Percentiles rank a stretch among this genome's conserved stretches.
phyloP scores from a whole-genome alignment of 1,140 invertebrate genomes.

The Polyergus mexicanus region DNA sequence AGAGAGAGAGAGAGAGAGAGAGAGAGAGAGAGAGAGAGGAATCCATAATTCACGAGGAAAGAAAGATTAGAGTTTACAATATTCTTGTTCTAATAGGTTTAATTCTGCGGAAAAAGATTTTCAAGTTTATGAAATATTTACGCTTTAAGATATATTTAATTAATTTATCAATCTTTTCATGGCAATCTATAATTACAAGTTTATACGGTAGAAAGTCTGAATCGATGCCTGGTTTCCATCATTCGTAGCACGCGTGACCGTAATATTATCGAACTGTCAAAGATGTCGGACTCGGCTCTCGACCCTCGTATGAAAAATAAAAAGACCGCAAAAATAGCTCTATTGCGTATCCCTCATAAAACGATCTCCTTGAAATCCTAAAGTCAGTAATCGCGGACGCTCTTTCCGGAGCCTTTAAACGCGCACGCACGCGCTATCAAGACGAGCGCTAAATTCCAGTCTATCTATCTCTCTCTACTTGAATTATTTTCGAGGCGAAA shows the following conservation, averaged over 20 bases:
- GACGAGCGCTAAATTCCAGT: slow-evolving; percentile 48
- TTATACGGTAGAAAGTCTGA: background rate
- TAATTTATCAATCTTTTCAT: background rate
- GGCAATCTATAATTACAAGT: background rate
- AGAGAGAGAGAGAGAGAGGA: no score
- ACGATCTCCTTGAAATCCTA: background rate
- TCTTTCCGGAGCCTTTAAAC: slow-evolving; percentile 15
- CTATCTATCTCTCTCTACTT: background rate
- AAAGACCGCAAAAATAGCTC: slow-evolving; percentile 5
- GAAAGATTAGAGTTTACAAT: slow-evolving; percentile 43
- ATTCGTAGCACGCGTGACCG: background rate
- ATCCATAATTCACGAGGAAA: background rate
- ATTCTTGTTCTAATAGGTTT: background rate
- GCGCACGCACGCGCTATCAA: slow-evolving; percentile 32
- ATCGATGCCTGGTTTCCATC: background rate
- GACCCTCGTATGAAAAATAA: slow-evolving; percentile 42
- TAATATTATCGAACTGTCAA: slow-evolving; percentile 24
- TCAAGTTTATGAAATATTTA: background rate
- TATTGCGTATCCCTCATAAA: slow-evolving; percentile 20
- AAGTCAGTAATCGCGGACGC: slow-evolving; percentile 40
- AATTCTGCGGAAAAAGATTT: background rate
- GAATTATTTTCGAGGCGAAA: slow-evolving; percentile 35
- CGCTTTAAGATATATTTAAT: slow-evolving; percentile 16
- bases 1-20: no score
- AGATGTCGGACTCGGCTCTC: background rate